These are phyloP conservation scores for Phengaris arion DNA, from an alignment of 2,888 invertebrate genomes.

Conservation along the genomic window DNA sequence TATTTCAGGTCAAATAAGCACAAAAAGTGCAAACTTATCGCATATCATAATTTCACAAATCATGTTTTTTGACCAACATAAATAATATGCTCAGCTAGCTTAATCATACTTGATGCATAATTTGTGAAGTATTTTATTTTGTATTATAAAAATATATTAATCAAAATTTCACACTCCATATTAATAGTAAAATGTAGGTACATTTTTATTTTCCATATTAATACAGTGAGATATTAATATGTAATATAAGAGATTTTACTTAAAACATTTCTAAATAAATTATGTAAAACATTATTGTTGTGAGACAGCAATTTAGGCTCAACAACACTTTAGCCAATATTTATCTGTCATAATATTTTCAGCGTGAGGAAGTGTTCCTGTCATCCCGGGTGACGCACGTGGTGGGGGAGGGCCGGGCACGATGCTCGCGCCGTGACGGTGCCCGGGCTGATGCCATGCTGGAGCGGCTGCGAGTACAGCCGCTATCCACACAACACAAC, in stretches of 20 bases:
- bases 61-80: neutral
- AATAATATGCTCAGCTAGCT: neutral
- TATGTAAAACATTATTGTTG: neutral
- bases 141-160: neutral
- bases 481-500: conserved; percentile 53
- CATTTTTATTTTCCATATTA: neutral
- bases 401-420: conserved; percentile 59
- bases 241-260: neutral
- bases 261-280: neutral
- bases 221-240: neutral
- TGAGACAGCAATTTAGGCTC: neutral
- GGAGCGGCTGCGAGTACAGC: conserved; percentile 81
- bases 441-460: conserved; percentile 90
- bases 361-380: conserved; percentile 82
- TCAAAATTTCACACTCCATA: neutral
- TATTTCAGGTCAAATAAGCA: conserved; percentile 16
- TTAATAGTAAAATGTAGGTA: neutral
- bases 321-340: neutral
- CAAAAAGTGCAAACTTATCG: neutral
- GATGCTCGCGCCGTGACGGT: conserved; percentile 49
- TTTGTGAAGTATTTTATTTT: neutral
- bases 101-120: neutral
- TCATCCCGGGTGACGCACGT: conserved; percentile 80
- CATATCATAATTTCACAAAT: neutral
- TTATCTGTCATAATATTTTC: conserved; percentile 41